These are phyloP conservation scores for Pachycephala philippinensis DNA, from an alignment of 2,113 vertebrate genomes.

Conservation along the genomic window DNA sequence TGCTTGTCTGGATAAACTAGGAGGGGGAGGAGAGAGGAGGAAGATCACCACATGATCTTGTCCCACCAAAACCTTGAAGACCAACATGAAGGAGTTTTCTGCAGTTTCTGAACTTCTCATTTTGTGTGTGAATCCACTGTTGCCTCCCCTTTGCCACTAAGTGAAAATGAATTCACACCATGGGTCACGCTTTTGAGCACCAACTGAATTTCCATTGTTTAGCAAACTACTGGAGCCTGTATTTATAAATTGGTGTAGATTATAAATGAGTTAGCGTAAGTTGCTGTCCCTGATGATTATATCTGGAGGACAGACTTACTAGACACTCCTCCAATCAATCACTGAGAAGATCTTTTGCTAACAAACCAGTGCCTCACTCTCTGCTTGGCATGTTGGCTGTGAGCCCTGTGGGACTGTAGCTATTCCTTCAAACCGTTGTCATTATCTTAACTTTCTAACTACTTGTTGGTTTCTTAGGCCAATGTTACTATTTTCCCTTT, in stretches of 20 bases:
- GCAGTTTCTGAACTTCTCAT: background rate
- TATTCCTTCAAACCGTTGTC: background rate
- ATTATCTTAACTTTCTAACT: background rate
- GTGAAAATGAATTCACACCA: background rate
- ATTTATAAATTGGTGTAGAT: background rate
- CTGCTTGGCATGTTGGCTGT: background rate
- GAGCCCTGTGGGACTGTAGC: background rate
- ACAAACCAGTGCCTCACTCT: background rate
- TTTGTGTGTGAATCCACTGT: background rate
- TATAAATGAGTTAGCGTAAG: fast-evolving
- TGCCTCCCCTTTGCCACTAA: background rate
- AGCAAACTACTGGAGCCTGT: background rate
- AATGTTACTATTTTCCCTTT: background rate
- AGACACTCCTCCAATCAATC: background rate
- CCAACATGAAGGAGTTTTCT: background rate
- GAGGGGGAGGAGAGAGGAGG: background rate
- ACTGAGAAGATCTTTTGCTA: background rate
- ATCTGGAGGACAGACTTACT: background rate
- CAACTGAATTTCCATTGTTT: background rate
- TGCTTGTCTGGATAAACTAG: background rate
- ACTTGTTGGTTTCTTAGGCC: background rate
- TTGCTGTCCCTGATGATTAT: background rate
- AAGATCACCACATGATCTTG: background rate
- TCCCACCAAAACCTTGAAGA: background rate
- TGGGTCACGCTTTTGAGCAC: background rate